Evolutionary conservation across 92 coral and sea anemone species (phyloP).

Genomic region (Actinostola sp.): DNA sequence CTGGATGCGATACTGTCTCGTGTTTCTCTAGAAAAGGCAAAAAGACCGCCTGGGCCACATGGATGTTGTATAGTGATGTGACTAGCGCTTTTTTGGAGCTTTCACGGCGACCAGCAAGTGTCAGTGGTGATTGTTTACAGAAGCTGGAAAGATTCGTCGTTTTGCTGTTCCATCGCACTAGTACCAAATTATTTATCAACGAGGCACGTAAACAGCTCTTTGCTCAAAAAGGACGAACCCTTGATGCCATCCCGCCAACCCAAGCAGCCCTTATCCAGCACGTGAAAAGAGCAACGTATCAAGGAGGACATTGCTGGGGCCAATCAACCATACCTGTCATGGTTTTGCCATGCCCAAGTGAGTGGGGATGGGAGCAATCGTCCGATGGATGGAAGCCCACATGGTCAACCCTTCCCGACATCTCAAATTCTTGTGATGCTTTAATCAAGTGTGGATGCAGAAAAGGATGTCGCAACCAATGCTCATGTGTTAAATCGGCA

Average conservation of each 20-base stretch:
- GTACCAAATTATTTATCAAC: constrained; percentile 15
- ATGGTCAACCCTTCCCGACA: constrained; percentile 51
- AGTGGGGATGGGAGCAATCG: constrained; percentile 53
- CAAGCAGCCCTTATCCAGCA: constrained; percentile 50
- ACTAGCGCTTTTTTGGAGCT: constrained; percentile 38
- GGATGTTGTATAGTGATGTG: constrained; percentile 41
- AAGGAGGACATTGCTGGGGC: constrained; percentile 65
- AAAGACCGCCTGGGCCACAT: constrained; percentile 55
- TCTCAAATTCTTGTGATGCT: constrained; percentile 37
- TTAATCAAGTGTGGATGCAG: constrained; percentile 55
- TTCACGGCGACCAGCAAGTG: not conserved
- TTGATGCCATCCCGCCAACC: constrained; percentile 47
- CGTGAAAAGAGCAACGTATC: constrained; percentile 53
- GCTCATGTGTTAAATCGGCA: constrained; percentile 51
- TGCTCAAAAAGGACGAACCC: constrained; percentile 19
- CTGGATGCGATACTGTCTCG: constrained; percentile 73
- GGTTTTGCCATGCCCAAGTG: constrained; percentile 44
- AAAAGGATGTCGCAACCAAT: constrained; percentile 42
- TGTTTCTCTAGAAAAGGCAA: constrained; percentile 51
- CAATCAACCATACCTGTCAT: constrained; percentile 21
- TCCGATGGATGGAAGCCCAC: constrained; percentile 30
- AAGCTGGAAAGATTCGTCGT: constrained; percentile 47
- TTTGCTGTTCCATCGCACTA: constrained; percentile 46
- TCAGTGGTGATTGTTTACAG: not conserved
- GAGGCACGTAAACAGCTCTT: constrained; percentile 38